Conservation (phyloP, 2,797 vertebrate species). For the Lepus oiostolus region DNA sequence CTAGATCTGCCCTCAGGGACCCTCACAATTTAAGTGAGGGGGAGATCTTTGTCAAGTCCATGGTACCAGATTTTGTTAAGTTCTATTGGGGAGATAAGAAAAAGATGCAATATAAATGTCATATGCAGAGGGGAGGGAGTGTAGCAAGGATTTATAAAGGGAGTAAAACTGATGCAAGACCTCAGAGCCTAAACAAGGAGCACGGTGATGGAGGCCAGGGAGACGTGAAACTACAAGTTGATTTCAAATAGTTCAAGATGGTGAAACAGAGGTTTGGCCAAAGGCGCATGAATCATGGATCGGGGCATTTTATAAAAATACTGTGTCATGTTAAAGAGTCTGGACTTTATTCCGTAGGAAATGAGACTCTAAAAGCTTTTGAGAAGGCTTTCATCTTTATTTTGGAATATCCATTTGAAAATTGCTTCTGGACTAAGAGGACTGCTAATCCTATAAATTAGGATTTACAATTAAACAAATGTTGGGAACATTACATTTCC, state of each 20-base stretch:
- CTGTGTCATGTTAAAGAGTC: neutral
- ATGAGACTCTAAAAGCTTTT: neutral
- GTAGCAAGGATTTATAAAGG: neutral
- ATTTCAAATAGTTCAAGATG: neutral
- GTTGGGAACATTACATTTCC: neutral
- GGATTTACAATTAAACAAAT: neutral
- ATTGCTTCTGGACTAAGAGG: neutral
- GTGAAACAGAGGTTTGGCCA: neutral
- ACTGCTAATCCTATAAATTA: neutral
- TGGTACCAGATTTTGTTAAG: neutral
- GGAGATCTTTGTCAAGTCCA: neutral
- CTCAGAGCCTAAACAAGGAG: neutral
- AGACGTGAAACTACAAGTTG: neutral
- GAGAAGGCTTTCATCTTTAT: neutral
- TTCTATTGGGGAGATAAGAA: neutral
- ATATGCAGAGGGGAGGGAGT: neutral
- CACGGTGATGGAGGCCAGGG: neutral
- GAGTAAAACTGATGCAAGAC: neutral
- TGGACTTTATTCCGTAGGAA: neutral
- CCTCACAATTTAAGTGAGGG: neutral
- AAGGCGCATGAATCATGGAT: neutral
- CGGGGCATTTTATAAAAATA: neutral
- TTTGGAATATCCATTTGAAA: slow-evolving; percentile 28
- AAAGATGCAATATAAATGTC: neutral
- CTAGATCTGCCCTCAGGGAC: neutral